Percentiles rank a stretch among this genome's conserved stretches.
Evolutionary conservation across 2,113 vertebrate species (phyloP).

Genomic region (Melierax canorus): DNA sequence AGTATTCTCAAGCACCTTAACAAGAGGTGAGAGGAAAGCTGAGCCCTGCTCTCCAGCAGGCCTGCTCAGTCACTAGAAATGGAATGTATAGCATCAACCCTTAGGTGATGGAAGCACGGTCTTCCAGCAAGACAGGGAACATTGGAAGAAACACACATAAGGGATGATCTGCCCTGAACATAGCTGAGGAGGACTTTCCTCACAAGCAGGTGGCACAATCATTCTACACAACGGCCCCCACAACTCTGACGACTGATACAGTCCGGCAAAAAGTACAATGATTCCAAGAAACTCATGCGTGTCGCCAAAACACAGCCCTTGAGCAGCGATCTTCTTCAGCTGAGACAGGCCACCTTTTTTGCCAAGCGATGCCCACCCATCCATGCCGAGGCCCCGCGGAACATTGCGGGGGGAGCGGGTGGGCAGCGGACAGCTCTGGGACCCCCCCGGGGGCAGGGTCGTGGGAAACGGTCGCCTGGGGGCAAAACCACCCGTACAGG

Average conservation of each 20-base stretch:
- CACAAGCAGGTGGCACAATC: background rate
- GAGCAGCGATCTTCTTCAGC: background rate
- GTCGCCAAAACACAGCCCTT: fast-evolving
- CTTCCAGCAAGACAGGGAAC: background rate
- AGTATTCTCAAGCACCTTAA: background rate
- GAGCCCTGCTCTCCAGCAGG: background rate
- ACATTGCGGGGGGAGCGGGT: fast-evolving
- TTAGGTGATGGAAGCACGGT: background rate
- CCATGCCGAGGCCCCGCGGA: background rate
- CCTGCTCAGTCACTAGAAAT: background rate
- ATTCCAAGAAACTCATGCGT: background rate
- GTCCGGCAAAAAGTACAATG: background rate
- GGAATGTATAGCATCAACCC: background rate
- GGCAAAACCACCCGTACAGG: fast-evolving
- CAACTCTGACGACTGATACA: background rate
- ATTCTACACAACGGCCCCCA: background rate
- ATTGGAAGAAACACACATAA: background rate
- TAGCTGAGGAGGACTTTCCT: background rate
- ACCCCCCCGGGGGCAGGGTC: fast-evolving
- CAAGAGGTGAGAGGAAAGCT: background rate
- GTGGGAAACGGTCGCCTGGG: fast-evolving
- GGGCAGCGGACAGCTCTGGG: background rate
- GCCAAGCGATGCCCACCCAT: fast-evolving
- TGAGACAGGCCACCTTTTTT: background rate
- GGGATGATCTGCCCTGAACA: background rate